phyloP scores from a whole-genome alignment of 2,113 vertebrate species.

The Macquaria ambigua region DNA sequence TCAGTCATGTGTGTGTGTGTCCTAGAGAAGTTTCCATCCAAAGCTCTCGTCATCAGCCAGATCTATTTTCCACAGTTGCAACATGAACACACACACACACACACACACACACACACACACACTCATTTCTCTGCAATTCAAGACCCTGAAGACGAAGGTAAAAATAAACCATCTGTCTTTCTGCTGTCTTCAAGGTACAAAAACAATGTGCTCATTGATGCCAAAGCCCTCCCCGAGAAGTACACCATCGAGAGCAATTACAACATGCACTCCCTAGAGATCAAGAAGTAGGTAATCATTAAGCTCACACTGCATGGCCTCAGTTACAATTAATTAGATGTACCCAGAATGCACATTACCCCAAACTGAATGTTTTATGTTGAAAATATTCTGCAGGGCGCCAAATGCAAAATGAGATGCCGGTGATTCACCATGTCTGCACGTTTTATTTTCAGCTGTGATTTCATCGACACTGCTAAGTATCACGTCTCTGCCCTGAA shows the following conservation, averaged over 20 bases:
- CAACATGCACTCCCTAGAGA: constrained; percentile 97
- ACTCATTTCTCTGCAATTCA: constrained; percentile 10
- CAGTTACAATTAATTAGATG: background rate
- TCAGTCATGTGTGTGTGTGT: background rate
- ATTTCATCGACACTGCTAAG: constrained; percentile 94
- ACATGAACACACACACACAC: background rate
- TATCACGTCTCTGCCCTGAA: constrained; percentile 96
- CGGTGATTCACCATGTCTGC: background rate
- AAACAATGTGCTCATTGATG: constrained; percentile 95
- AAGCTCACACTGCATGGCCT: constrained; percentile 7
- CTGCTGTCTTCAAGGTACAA: constrained; percentile 91
- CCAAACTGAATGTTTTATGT: background rate
- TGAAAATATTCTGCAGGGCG: background rate
- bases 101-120: background rate
- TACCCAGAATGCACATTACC: background rate
- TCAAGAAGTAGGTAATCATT: constrained; percentile 88
- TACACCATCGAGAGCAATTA: constrained; percentile 91
- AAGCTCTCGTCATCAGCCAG: constrained; percentile 2
- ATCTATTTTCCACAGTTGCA: constrained; percentile 18
- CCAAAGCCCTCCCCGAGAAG: constrained; percentile 90
- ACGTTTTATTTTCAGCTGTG: constrained; percentile 87
- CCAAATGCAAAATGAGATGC: background rate
- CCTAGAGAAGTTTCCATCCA: constrained; percentile 38
- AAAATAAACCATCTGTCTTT: constrained; percentile 38
- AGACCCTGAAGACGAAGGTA: background rate